phyloP scores from a whole-genome alignment of 2,888 invertebrate genomes.

The Diaphora mendica region DNA sequence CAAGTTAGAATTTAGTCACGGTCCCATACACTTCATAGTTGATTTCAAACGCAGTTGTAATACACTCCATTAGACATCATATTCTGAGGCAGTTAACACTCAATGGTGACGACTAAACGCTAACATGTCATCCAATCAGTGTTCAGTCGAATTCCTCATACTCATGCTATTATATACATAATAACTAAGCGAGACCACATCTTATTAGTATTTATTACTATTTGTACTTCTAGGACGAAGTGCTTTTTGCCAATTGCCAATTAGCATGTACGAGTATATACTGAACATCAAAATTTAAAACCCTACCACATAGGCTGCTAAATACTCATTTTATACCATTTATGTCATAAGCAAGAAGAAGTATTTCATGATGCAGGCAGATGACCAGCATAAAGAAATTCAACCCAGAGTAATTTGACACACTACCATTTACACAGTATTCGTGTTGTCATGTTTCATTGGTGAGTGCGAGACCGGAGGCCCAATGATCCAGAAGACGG shows the following conservation, averaged over 20 bases:
- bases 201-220: not conserved
- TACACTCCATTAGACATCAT: not conserved
- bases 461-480: no score
- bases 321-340: no score
- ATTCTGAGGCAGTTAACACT: not conserved
- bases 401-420: no score
- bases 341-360: no score
- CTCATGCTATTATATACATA: not conserved
- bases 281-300: not conserved
- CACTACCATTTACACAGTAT: no score
- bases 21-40: not conserved
- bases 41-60: not conserved
- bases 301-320: not conserved
- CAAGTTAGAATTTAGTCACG: not conserved
- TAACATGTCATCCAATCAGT: not conserved
- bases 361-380: no score
- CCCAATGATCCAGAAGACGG: no score
- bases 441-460: no score
- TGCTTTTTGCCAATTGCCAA: not conserved
- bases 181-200: not conserved
- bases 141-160: not conserved
- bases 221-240: not conserved
- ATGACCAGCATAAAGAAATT: no score
- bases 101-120: not conserved
- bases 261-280: not conserved